A percentile compares a stretch with the other conserved stretches of the same genome.
phyloP scores from a whole-genome alignment of 2,113 vertebrate species.

The Origma solitaria region DNA sequence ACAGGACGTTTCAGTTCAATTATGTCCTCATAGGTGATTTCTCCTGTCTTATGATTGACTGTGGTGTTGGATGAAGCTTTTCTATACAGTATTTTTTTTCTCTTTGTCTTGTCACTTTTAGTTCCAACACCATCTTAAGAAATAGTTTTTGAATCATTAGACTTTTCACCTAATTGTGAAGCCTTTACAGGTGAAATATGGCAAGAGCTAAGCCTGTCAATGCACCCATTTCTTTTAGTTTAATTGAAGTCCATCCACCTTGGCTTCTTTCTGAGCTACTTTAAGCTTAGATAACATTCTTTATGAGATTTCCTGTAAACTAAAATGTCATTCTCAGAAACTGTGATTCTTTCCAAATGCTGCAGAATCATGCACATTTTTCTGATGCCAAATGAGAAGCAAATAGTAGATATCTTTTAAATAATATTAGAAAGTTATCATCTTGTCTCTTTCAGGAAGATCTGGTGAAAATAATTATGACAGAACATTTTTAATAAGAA shows the following conservation, averaged over 20 bases:
- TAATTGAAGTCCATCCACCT: neutral
- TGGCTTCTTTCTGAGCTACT: neutral
- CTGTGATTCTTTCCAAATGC: neutral
- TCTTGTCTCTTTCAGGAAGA: neutral
- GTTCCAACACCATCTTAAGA: neutral
- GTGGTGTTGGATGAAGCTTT: neutral
- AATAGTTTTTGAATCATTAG: neutral
- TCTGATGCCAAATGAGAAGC: neutral
- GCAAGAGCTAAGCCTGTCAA: neutral
- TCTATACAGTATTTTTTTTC: neutral
- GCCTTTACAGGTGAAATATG: neutral
- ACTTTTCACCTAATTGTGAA: constrained; percentile 30
- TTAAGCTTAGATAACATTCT: neutral
- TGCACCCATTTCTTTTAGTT: neutral
- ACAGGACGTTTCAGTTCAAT: neutral
- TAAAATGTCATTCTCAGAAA: neutral
- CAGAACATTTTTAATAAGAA: neutral
- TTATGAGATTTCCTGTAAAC: constrained; percentile 17
- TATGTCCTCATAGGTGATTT: neutral
- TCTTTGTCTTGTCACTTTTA: constrained; percentile 1
- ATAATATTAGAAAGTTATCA: neutral
- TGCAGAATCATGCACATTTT: neutral
- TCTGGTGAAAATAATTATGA: neutral
- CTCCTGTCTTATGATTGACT: neutral
- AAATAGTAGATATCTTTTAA: neutral